Evolutionary conservation across 2,797 vertebrate species (phyloP).

Genomic region (Neosilurus hyrtlii): DNA sequence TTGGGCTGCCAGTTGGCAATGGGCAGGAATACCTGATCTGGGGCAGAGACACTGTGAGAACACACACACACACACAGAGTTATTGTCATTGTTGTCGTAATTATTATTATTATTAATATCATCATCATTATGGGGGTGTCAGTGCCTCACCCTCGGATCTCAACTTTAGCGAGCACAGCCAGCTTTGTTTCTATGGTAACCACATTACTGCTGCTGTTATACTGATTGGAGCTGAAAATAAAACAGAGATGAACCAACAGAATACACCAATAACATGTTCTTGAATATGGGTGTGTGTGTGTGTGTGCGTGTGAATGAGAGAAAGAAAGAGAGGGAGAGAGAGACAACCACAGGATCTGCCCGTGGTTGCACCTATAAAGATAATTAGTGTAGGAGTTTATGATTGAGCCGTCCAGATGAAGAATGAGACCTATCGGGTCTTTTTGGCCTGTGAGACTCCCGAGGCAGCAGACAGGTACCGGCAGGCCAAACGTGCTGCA

Average conservation of each 20-base stretch:
- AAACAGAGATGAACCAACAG: slow-evolving; percentile 43
- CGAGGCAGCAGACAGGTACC: no score
- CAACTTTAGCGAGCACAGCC: slow-evolving; percentile 84
- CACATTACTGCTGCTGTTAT: slow-evolving; percentile 80
- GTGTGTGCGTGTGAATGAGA: neutral
- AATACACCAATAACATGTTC: neutral
- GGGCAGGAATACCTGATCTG: slow-evolving; percentile 89
- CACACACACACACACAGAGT: no score
- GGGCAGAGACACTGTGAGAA: slow-evolving; percentile 79
- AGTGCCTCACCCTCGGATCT: slow-evolving; percentile 87
- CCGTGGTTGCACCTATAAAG: no score
- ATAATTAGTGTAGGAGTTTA: no score
- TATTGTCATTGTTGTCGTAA: neutral
- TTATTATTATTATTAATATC: neutral
- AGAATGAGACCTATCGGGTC: no score
- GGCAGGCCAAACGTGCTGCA: no score
- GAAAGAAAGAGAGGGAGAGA: no score
- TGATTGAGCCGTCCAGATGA: no score
- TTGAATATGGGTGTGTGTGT: neutral
- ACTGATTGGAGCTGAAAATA: slow-evolving; percentile 86
- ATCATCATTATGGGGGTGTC: neutral
- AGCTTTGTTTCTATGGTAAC: slow-evolving; percentile 80
- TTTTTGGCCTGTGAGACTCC: no score
- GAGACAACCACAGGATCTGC: no score
- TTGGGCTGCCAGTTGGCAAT: slow-evolving; percentile 89